phyloP scores from a whole-genome alignment of 2,888 invertebrate genomes.

The Empis stercorea region DNA sequence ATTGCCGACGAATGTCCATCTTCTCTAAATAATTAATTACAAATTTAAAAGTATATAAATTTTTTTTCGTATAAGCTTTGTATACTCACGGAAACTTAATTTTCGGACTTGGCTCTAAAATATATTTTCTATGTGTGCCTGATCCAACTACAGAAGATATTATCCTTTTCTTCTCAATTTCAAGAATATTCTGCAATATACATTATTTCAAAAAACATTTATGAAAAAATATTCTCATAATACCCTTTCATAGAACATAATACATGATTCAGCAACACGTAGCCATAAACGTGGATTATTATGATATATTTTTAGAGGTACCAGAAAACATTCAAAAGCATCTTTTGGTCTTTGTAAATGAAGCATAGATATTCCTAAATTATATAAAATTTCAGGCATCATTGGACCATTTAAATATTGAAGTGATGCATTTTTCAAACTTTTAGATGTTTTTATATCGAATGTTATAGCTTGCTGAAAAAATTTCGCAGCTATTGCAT shows the following conservation, averaged over 20 bases:
- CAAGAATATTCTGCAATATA: constrained; percentile 11
- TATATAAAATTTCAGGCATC: constrained; percentile 35
- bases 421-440: too few relatives aligned
- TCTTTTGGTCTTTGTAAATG: constrained; percentile 66
- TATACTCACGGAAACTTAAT: constrained; percentile 12
- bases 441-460: constrained; percentile 25
- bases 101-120: constrained; percentile 18
- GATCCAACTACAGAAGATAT: constrained; percentile 19
- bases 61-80: too few relatives aligned
- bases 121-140: constrained; percentile 18
- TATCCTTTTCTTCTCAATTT: constrained; percentile 17
- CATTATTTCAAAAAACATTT: neutral
- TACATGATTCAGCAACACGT: constrained; percentile 85
- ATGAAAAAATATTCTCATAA: constrained; percentile 8
- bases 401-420: constrained; percentile 23
- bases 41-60: neutral
- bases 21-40: constrained; percentile 26
- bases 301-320: constrained; percentile 73
- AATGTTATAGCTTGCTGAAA: constrained; percentile 35
- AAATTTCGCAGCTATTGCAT: constrained; percentile 18
- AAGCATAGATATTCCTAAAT: constrained; percentile 53
- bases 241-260: constrained; percentile 46
- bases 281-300: constrained; percentile 86
- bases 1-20: constrained; percentile 69
- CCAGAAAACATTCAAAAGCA: constrained; percentile 83